These are phyloP conservation scores for Drosophila kohkoa DNA, from an alignment of 1,140 invertebrate species.

Conservation along the genomic window DNA sequence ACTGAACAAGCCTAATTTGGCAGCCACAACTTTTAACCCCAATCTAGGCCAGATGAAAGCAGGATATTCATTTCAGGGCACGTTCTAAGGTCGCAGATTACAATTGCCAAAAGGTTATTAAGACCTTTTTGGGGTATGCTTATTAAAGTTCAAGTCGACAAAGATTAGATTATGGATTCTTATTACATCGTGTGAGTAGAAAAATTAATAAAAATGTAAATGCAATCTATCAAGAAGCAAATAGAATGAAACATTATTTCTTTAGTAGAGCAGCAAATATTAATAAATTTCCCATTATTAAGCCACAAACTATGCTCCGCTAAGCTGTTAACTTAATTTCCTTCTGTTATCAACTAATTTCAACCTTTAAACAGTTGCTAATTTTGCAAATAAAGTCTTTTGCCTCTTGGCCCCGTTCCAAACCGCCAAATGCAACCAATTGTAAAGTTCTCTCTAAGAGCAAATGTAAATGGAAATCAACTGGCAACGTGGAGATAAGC, in stretches of 20 bases:
- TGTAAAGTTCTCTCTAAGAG: not conserved
- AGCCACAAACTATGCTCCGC: not conserved
- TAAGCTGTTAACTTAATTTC: not conserved
- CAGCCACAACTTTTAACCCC: slow-evolving; percentile 23
- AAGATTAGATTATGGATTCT: too few species aligned
- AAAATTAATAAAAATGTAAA: not conserved
- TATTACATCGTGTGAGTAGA: too few species aligned
- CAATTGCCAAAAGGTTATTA: not conserved
- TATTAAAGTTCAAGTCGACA: too few species aligned
- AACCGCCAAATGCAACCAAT: not conserved
- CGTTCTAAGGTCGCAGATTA: not conserved
- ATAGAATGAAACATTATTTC: too few species aligned
- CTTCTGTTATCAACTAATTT: not conserved
- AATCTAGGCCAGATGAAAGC: not conserved
- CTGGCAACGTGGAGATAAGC: not conserved
- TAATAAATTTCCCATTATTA: not conserved
- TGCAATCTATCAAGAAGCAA: not conserved
- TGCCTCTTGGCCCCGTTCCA: not conserved
- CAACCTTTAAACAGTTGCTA: not conserved
- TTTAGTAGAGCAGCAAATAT: not conserved
- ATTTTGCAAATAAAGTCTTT: not conserved
- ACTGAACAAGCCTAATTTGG: slow-evolving; percentile 24
- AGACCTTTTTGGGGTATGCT: not conserved
- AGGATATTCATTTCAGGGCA: slow-evolving; percentile 1
- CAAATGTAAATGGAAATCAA: not conserved